Conservation (phyloP, 92 coral and sea anemone genomes). For the Phenganax marumi region DNA sequence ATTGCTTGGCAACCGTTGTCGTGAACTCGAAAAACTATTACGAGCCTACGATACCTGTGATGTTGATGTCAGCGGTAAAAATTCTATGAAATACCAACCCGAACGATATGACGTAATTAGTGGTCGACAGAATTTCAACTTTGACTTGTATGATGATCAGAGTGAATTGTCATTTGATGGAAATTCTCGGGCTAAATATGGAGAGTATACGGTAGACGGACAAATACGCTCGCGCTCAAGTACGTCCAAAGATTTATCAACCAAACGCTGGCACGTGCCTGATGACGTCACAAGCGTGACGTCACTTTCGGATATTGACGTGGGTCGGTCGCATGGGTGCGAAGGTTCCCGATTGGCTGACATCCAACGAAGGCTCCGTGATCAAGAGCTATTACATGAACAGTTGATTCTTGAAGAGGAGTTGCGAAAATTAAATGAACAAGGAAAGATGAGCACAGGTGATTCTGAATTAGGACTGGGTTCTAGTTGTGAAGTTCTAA, state of each 20-base stretch:
- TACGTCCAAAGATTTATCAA: not conserved
- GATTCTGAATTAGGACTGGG: not conserved
- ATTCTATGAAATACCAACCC: not conserved
- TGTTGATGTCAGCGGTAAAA: conserved; percentile 39
- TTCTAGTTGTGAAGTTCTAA: not conserved
- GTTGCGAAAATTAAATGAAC: conserved; percentile 55
- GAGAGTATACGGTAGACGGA: not conserved
- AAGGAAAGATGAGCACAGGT: conserved; percentile 12
- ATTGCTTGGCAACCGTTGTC: conserved; percentile 71
- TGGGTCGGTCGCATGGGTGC: not conserved
- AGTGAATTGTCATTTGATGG: not conserved
- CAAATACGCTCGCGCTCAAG: not conserved
- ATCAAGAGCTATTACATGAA: conserved; percentile 54
- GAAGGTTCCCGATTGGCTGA: conserved; percentile 15
- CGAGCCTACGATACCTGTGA: conserved; percentile 68
- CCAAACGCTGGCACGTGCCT: not conserved
- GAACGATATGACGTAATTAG: not conserved
- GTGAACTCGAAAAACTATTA: conserved; percentile 70
- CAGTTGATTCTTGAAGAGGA: conserved; percentile 76
- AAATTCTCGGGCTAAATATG: not conserved
- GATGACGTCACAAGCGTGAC: not conserved
- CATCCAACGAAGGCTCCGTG: conserved; percentile 15
- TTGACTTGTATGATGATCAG: not conserved
- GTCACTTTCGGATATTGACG: not conserved
- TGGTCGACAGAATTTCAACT: not conserved